Base-by-base conservation (phyloP, 2,797 vertebrate species). In the Molossus alvarezi region DNA sequence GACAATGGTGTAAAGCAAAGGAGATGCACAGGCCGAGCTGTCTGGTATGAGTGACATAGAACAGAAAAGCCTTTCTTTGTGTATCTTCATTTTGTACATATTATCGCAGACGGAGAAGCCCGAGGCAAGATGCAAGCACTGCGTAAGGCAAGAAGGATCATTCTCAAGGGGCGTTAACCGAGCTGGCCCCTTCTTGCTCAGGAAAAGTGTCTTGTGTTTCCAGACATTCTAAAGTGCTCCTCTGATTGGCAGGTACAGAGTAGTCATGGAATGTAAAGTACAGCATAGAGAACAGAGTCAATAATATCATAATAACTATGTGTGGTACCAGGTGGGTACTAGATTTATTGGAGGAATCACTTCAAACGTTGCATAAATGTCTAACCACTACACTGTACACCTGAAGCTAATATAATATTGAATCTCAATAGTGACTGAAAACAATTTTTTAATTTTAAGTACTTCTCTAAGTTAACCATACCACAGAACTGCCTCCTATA, bases 191-290 rank as follows among this genome's bases (percentile, higher is more conserved):
- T 72, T 67, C 55, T 62, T 62, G 27, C 27, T 95, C 65, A 82
- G 53, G 41, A 5, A 88, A 85, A 65, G 15, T 3, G 18, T 48
- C 65, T 77, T 72, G 21, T 7, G 21, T 72, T 91, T 65, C 65
- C 48, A 62, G 71, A 82, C 82, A 15, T 71, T 79, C 82, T 69
- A 71, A 93, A 95, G 77, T 83, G 64, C 62, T 73, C 81, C 81
- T 90, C 20, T 79, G 88, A 57, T 37, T 58, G 53, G 53, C n/a
- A 79, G 20, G n/a, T 58, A 79, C 76, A 37, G 25, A 79, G 25
- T 21, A 58, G 76, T 58, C 20, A 0, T 57, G n/a, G 53, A n/a
- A 55, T 13, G 13, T 79, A 25, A 79, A 79, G 53, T 57, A 33
- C 18, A 57, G 21, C 76, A 79, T 37, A 37, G n/a, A 33, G 76